A percentile compares a stretch with the other conserved stretches of the same genome.
phyloP scores from a whole-genome alignment of 1,140 invertebrate species.

The Radopholus similis region DNA sequence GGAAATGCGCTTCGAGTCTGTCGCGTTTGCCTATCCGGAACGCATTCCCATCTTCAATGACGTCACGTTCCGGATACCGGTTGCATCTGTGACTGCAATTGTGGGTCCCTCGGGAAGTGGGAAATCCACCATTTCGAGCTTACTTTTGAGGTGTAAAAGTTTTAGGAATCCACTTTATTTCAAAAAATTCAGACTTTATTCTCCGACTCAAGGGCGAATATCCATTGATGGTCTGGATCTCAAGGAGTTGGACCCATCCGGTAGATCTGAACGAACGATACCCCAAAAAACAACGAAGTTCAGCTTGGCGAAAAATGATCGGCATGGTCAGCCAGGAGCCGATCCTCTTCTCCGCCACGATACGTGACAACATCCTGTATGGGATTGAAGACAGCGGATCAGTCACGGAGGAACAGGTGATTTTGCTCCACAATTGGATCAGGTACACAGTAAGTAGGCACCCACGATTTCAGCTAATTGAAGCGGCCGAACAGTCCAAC shows the following conservation, averaged over 20 bases:
- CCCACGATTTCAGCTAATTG: slow-evolving; percentile 29
- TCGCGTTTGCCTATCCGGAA: slow-evolving; percentile 67
- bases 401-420: slow-evolving; percentile 52
- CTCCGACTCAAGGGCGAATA: slow-evolving; percentile 48
- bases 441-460: neutral
- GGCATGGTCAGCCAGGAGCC: slow-evolving; percentile 61
- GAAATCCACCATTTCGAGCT: slow-evolving; percentile 63
- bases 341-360: slow-evolving; percentile 62
- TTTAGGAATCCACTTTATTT: slow-evolving; percentile 9
- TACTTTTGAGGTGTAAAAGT: slow-evolving; percentile 60
- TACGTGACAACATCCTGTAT: slow-evolving; percentile 63
- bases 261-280: too few relatives aligned
- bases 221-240: slow-evolving; percentile 62
- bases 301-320: slow-evolving; percentile 22
- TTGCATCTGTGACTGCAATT: slow-evolving; percentile 62
- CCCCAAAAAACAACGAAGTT: too few relatives aligned
- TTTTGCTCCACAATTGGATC: neutral
- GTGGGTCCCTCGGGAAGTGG: slow-evolving; percentile 65
- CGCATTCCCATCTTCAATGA: slow-evolving; percentile 63
- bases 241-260: slow-evolving; percentile 60
- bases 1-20: slow-evolving; percentile 63
- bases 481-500: slow-evolving; percentile 63
- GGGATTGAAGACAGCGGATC: slow-evolving; percentile 57
- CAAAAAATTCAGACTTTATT: slow-evolving; percentile 42
- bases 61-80: slow-evolving; percentile 61